phyloP scores from a whole-genome alignment of 2,113 vertebrate genomes.

The Hippocampus abdominalis region DNA sequence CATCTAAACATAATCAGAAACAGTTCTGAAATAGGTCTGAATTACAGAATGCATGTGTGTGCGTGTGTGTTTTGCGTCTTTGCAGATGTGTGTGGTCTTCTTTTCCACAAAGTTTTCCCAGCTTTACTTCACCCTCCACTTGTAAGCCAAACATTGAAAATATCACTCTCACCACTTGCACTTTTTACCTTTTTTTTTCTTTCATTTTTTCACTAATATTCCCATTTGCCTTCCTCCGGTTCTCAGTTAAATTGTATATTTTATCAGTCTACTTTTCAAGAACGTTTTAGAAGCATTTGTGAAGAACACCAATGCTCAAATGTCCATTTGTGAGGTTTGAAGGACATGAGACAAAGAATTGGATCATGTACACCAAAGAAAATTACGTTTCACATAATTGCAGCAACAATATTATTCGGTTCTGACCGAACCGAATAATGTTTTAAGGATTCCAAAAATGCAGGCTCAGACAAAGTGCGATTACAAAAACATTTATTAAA shows the following conservation, averaged over 20 bases:
- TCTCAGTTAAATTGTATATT: not conserved
- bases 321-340: too few relatives aligned
- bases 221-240: not conserved
- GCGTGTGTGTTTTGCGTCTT: constrained; percentile 10
- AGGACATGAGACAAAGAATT: too few relatives aligned
- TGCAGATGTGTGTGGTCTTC: constrained; percentile 48
- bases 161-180: constrained; percentile 43
- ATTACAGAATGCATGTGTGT: constrained; percentile 19
- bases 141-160: constrained; percentile 53
- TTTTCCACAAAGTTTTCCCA: constrained; percentile 36
- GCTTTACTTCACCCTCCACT: constrained; percentile 35
- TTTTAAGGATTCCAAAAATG: too few relatives aligned
- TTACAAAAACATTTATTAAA: too few relatives aligned
- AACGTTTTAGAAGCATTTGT: not conserved
- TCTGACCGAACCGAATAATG: too few relatives aligned
- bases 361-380: too few relatives aligned
- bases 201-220: not conserved
- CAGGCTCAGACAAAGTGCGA: too few relatives aligned
- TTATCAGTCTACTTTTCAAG: not conserved
- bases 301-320: too few relatives aligned
- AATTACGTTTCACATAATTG: too few relatives aligned
- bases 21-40: constrained; percentile 28
- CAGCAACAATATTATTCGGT: too few relatives aligned
- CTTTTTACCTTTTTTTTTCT: constrained; percentile 8
- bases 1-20: constrained; percentile 51